Conservation (phyloP, 2,888 invertebrate species). For the Drosophila mimica region DNA sequence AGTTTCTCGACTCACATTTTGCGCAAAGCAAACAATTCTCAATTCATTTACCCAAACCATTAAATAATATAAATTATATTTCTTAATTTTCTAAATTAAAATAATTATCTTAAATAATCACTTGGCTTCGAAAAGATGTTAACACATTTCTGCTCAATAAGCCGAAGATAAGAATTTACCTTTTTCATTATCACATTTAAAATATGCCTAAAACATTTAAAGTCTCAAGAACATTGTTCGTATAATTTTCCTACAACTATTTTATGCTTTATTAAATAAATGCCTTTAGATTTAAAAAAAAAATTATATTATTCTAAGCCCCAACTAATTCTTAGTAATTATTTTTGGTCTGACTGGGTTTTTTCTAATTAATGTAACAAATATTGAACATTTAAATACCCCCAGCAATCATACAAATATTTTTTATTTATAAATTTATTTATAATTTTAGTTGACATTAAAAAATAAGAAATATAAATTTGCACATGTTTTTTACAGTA, state of each 20-base stretch:
- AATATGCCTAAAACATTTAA: neutral
- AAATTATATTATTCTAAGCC: neutral
- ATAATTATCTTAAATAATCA: neutral
- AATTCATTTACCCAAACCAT: conserved; percentile 8
- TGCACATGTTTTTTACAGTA: no score
- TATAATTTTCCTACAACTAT: neutral
- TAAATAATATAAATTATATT: neutral
- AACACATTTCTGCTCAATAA: neutral
- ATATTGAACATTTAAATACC: no score
- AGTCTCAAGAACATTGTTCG: neutral
- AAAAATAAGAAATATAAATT: no score
- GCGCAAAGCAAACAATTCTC: conserved; percentile 7
- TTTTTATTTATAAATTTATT: no score
- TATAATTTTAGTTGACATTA: no score
- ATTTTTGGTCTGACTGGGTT: no score
- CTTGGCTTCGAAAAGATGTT: neutral
- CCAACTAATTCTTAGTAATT: no score
- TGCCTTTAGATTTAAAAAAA: neutral
- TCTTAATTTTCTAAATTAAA: neutral
- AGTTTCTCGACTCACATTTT: neutral
- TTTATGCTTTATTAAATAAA: neutral
- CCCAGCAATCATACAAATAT: no score
- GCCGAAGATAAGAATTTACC: neutral
- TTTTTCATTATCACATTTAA: neutral
- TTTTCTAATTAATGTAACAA: no score